Evolutionary conservation across 2,797 vertebrate genomes (phyloP).

Genomic region (Glossophaga mutica): DNA sequence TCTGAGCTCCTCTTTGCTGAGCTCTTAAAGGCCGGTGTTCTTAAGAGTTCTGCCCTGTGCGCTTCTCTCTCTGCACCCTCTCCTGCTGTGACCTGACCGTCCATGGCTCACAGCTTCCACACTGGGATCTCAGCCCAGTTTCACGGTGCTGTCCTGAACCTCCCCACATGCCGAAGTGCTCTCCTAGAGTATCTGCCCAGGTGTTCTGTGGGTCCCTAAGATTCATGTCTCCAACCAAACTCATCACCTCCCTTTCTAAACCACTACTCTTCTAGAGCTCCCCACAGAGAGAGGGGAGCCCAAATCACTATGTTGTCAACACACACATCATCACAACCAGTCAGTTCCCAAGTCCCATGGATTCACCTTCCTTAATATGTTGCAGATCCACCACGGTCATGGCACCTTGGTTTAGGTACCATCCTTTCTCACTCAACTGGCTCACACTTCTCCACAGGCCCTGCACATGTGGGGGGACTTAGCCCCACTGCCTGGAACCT

Average conservation of each 20-base stretch:
- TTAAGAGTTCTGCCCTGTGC: neutral
- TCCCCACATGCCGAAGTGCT: neutral
- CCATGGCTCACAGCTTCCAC: neutral
- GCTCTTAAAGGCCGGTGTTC: slow-evolving; percentile 19
- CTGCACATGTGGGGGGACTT: neutral
- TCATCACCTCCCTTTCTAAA: neutral
- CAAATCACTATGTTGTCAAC: neutral
- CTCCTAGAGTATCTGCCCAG: neutral
- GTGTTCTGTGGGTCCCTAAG: neutral
- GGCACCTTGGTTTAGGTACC: neutral
- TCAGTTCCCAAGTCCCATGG: neutral
- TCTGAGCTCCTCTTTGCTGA: neutral
- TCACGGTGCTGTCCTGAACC: neutral
- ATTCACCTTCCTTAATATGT: neutral
- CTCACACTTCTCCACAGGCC: neutral
- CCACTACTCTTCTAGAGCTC: neutral
- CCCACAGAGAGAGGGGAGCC: neutral
- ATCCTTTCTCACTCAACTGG: neutral
- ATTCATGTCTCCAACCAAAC: neutral
- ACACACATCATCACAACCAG: neutral
- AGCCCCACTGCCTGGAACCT: neutral
- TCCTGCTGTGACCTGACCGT: neutral
- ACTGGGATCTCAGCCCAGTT: neutral
- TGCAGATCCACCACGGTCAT: neutral
- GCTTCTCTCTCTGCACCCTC: neutral